Evolutionary conservation across 2,113 vertebrate species (phyloP), one percentile per base, ranked within the genome.

Genomic region (Sakesphorus luctuosus): DNA sequence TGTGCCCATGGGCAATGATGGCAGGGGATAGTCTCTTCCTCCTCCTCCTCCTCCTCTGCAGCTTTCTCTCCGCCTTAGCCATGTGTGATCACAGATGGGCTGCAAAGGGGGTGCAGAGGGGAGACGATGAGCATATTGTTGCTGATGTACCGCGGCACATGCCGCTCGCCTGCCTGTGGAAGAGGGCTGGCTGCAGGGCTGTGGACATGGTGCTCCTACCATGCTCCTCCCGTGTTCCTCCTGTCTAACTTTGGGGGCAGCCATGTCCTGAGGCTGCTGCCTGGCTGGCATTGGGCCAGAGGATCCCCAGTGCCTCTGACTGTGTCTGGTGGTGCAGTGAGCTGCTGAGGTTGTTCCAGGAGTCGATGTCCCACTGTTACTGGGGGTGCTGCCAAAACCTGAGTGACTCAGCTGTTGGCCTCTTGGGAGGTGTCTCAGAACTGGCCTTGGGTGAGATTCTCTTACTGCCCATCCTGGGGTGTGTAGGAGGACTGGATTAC

Each of bases 1-100:
- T 6, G 62, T 46, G 74, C 61, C 77, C 2, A 0, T 0, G 1
- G 63, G 46, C 2, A 5, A 7, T 0, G 16, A 23, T 13, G 77
- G 15, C 6, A 24, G 24, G 40, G 49, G 5, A 17, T 18, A 56
- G 5, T 21, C 38, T 47, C 43, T 16, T 46, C 43, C 18, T 46
- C 20, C 53, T 55, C 56, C 25, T 55, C 56, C 25, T 44, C 58
- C 20, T 78, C 19, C 63, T 79, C 35, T 26, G 69, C 29, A 13
- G n/a, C 29, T 33, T 31, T 14, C 13, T 49, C 52, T 50, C 36
- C 0, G 7, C 71, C 78, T 36, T 69, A 55, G 75, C 59, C 76
- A 5, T 18, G 77, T 74, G 65, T 26, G 84, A 7, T 33, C 3
- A 3, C 84, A 91, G 89, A 50, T 29, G 67, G 86, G 73, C 53